phyloP scores from a whole-genome alignment of 2,888 invertebrate species.

The Hedya salicella region DNA sequence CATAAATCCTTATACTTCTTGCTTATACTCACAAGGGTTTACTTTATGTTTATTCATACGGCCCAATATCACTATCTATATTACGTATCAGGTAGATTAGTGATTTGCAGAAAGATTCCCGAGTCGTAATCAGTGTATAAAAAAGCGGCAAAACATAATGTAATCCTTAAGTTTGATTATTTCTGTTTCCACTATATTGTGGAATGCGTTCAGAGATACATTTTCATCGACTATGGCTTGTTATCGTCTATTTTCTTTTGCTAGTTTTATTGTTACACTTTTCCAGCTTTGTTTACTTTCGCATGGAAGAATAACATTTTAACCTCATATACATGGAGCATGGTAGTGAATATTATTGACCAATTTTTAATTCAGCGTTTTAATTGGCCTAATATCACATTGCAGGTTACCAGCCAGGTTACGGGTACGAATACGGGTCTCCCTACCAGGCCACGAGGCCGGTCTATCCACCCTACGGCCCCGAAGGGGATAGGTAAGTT shows the following conservation, averaged over 20 bases:
- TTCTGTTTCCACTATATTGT: not conserved
- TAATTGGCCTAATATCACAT: slow-evolving; percentile 45
- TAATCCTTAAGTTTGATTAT: slow-evolving; percentile 1
- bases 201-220: not conserved
- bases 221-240: slow-evolving; percentile 26
- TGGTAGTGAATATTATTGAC: slow-evolving; percentile 12
- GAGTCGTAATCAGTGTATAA: not conserved
- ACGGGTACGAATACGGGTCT: slow-evolving; percentile 88
- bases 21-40: too few relatives aligned
- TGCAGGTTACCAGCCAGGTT: slow-evolving; percentile 87
- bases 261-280: slow-evolving; percentile 32
- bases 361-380: not conserved
- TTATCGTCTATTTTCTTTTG: slow-evolving; percentile 41
- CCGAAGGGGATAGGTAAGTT: slow-evolving; percentile 87
- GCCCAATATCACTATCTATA: not conserved
- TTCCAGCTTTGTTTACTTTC: slow-evolving; percentile 18
- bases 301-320: slow-evolving; percentile 41
- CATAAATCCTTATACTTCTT: too few relatives aligned
- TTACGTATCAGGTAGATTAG: not conserved
- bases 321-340: slow-evolving; percentile 34
- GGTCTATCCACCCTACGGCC: slow-evolving; percentile 91
- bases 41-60: too few relatives aligned
- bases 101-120: not conserved
- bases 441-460: slow-evolving; percentile 90
- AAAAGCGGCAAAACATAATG: not conserved